phyloP scores from a whole-genome alignment of 1,140 invertebrate species.

The Metopolophium dirhodum region DNA sequence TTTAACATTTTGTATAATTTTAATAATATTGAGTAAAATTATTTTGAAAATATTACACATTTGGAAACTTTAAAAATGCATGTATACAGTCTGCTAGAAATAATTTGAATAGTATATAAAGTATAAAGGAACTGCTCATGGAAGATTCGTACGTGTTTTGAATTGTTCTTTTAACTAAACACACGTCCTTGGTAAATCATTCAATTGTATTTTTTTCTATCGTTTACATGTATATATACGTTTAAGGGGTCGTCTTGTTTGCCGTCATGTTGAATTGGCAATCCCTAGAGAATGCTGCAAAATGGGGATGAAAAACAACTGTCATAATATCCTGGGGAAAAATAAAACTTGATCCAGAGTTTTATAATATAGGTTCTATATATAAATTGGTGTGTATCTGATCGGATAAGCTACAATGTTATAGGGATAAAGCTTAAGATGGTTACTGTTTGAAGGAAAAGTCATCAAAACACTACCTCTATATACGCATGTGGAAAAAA shows the following conservation, averaged over 20 bases:
- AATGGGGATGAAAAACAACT: slow-evolving; percentile 13
- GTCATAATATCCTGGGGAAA: not conserved
- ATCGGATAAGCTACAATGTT: not conserved
- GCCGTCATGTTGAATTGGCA: not conserved
- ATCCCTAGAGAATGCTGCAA: not conserved
- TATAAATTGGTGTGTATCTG: not conserved
- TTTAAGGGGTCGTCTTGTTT: not conserved
- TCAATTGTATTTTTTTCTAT: slow-evolving; percentile 23
- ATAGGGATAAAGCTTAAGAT: not conserved
- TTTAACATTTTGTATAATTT: not conserved
- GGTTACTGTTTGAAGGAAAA: not conserved
- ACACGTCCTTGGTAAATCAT: not conserved
- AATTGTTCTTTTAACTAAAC: slow-evolving; percentile 31
- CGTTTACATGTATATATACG: not conserved
- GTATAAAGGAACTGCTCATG: not conserved
- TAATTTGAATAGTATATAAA: slow-evolving; percentile 16
- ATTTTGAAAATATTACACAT: not conserved
- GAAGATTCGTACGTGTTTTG: not conserved
- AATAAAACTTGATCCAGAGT: slow-evolving; percentile 3
- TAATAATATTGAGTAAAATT: not conserved
- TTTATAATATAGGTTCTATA: not conserved
- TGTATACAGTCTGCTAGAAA: not conserved
- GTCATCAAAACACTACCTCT: not conserved
- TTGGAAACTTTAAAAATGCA: not conserved
- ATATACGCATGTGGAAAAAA: not conserved